Percentiles rank a stretch among this genome's conserved stretches.
phyloP scores from a whole-genome alignment of 2,888 invertebrate species.

The Tenthredo livida region DNA sequence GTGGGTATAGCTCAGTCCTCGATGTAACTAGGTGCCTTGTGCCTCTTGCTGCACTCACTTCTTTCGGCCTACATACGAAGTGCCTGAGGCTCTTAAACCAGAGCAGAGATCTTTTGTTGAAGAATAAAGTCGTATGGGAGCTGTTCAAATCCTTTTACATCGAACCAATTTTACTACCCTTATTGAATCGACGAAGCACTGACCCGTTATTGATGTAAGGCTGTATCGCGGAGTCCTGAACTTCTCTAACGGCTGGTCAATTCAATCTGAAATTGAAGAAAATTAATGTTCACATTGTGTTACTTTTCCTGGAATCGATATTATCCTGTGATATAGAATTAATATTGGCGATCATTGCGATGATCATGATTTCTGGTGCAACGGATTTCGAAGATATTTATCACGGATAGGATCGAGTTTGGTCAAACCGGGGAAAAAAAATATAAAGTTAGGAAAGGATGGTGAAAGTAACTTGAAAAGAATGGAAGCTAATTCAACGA shows the following conservation, averaged over 20 bases:
- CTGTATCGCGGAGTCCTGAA: background rate
- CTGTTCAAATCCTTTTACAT: slow-evolving; percentile 34
- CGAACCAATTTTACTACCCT: slow-evolving; percentile 30
- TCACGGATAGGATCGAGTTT: too few relatives aligned
- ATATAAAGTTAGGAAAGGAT: background rate
- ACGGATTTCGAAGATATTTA: background rate
- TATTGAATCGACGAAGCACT: slow-evolving; percentile 2
- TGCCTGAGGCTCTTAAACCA: slow-evolving; percentile 29
- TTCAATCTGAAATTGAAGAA: background rate
- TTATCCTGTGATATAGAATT: background rate
- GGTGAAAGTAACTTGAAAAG: background rate
- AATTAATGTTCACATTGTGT: background rate
- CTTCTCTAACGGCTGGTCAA: background rate
- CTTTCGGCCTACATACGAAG: slow-evolving; percentile 42
- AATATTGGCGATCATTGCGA: background rate
- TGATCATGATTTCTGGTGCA: background rate
- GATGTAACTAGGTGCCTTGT: slow-evolving; percentile 1
- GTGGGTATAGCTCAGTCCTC: slow-evolving; percentile 1
- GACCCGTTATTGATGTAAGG: slow-evolving; percentile 27
- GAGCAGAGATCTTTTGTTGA: slow-evolving; percentile 11
- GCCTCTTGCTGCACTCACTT: slow-evolving; percentile 1
- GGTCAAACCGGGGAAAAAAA: background rate
- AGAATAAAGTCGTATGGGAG: slow-evolving; percentile 17
- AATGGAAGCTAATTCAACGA: background rate
- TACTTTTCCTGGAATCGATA: background rate